phyloP scores from a whole-genome alignment of 2,113 vertebrate species.

The Azemiops feae region DNA sequence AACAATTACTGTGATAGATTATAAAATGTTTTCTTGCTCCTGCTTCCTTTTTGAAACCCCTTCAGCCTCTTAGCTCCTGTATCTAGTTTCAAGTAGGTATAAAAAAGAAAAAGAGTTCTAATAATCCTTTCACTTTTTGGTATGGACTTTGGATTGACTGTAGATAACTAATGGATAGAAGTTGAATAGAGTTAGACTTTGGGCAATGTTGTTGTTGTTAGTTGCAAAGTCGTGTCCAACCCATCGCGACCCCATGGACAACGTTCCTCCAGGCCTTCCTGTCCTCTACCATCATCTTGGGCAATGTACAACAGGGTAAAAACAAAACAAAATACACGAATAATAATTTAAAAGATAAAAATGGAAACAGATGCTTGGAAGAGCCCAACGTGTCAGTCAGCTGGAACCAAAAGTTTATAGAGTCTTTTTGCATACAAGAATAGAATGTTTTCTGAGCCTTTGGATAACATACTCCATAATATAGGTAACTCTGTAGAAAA shows the following conservation, averaged over 20 bases:
- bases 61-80: slow-evolving; percentile 53
- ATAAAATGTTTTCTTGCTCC: slow-evolving; percentile 49
- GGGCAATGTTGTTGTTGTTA: no score
- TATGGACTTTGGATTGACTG: slow-evolving; percentile 70
- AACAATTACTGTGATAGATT: slow-evolving; percentile 6
- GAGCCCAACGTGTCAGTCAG: not conserved
- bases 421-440: not conserved
- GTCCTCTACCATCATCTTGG: no score
- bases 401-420: not conserved
- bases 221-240: no score
- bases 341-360: not conserved
- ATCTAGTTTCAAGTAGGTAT: slow-evolving; percentile 35
- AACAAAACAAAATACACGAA: not conserved
- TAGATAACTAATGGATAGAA: slow-evolving; percentile 72
- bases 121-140: slow-evolving; percentile 51
- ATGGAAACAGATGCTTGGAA: not conserved
- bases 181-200: not conserved
- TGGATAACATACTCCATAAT: not conserved
- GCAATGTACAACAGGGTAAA: not conserved
- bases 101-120: slow-evolving; percentile 9
- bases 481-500: not conserved
- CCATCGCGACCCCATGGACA: no score
- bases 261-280: no score
- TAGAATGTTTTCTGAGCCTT: not conserved
- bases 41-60: slow-evolving; percentile 52